phyloP scores from a whole-genome alignment of 2,113 vertebrate species.

The Cebidichthys violaceus region DNA sequence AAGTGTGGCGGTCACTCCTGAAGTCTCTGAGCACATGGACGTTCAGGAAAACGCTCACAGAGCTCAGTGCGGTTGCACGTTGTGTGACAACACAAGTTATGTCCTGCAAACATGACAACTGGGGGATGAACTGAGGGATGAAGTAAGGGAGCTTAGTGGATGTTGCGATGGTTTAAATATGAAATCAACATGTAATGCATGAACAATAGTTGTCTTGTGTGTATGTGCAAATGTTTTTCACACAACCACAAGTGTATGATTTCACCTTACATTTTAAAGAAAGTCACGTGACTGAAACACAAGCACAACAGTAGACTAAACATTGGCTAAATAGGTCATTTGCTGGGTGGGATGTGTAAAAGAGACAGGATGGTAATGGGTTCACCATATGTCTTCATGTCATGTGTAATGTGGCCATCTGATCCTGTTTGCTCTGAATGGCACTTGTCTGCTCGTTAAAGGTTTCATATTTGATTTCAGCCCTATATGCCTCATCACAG shows the following conservation, averaged over 20 bases:
- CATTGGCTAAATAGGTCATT: slow-evolving; percentile 66
- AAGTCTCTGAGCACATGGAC: slow-evolving; percentile 54
- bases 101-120: neutral
- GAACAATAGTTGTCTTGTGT: neutral
- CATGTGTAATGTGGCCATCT: slow-evolving; percentile 50
- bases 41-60: slow-evolving; percentile 29
- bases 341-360: slow-evolving; percentile 68
- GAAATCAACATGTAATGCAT: neutral
- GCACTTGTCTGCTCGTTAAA: slow-evolving; percentile 37
- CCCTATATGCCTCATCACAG: slow-evolving; percentile 48
- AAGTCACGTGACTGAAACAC: slow-evolving; percentile 44
- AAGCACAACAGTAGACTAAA: slow-evolving; percentile 16
- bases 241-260: neutral
- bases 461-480: slow-evolving; percentile 76
- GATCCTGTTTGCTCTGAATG: slow-evolving; percentile 65
- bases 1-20: slow-evolving; percentile 48
- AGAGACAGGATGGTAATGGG: slow-evolving; percentile 51
- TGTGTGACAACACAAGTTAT: neutral
- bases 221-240: neutral
- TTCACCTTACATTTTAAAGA: slow-evolving; percentile 25
- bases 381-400: slow-evolving; percentile 57
- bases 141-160: neutral
- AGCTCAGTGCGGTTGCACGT: slow-evolving; percentile 23
- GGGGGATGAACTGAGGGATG: too few relatives aligned
- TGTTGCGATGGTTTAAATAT: neutral